Percentiles rank a stretch among this genome's conserved stretches.
These are phyloP conservation scores for Nomada fucata DNA, from an alignment of 2,888 invertebrate genomes.

Conservation along the genomic window DNA sequence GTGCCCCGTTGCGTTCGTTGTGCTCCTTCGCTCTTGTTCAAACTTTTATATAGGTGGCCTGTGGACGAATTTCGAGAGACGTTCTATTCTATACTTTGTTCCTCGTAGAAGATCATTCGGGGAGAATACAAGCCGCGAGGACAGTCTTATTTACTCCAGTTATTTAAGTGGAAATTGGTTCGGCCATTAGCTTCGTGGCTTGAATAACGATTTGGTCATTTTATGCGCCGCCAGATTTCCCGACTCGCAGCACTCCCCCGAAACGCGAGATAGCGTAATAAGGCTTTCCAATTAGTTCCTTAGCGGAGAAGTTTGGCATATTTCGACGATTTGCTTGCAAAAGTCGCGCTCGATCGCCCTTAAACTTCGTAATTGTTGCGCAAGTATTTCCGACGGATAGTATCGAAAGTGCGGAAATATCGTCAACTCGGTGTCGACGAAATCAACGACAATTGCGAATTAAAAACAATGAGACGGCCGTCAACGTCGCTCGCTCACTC, in stretches of 20 bases:
- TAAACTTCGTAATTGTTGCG: constrained; percentile 11
- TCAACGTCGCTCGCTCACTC: constrained; percentile 22
- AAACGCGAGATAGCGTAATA: too few species aligned
- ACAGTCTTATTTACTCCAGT: not conserved
- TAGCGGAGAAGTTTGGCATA: too few species aligned
- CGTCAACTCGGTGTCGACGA: not conserved
- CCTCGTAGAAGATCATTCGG: not conserved
- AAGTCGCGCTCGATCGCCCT: not conserved
- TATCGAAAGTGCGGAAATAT: constrained; percentile 2
- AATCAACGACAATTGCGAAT: constrained; percentile 30
- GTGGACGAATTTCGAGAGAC: too few species aligned
- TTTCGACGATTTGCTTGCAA: not conserved
- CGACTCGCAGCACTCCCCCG: not conserved
- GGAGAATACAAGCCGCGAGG: not conserved
- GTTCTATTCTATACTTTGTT: not conserved
- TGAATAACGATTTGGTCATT: not conserved
- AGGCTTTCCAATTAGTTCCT: not conserved
- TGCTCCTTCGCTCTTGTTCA: not conserved
- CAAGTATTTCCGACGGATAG: constrained; percentile 3
- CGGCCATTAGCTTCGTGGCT: too few species aligned
- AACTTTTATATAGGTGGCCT: too few species aligned
- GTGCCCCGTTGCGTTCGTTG: not conserved
- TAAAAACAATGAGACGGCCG: constrained; percentile 30
- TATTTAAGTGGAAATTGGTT: not conserved
- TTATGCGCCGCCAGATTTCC: not conserved